phyloP scores from a whole-genome alignment of 2,888 invertebrate genomes.

The Ctenicera cuprea region DNA sequence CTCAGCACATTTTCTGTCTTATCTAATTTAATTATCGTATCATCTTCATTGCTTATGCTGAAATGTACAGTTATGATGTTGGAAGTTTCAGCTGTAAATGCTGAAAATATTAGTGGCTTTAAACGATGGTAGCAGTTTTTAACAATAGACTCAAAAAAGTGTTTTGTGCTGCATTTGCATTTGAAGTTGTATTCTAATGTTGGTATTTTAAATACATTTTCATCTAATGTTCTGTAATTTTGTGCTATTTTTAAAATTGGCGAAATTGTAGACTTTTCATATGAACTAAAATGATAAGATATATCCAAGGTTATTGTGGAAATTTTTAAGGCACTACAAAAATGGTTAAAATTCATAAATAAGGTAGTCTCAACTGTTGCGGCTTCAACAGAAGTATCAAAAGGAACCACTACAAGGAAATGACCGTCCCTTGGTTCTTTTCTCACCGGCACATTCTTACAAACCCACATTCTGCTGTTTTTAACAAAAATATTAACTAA shows the following conservation, averaged over 20 bases:
- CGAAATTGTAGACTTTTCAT: not conserved
- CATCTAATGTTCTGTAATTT: conserved; percentile 13
- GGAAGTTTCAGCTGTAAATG: conserved; percentile 58
- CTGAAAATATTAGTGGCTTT: conserved; percentile 61
- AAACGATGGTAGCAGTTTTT: conserved; percentile 66
- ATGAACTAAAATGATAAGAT: conserved; percentile 64
- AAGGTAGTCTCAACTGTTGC: conserved; percentile 59
- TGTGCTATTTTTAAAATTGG: conserved; percentile 14
- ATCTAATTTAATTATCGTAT: conserved; percentile 60
- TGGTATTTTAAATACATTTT: conserved; percentile 23
- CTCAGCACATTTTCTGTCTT: conserved; percentile 56
- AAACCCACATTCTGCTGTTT: conserved; percentile 44
- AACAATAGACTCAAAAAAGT: conserved; percentile 62
- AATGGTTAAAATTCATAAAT: conserved; percentile 55
- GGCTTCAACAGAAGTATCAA: conserved; percentile 58
- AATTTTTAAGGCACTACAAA: conserved; percentile 60
- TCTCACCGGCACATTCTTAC: conserved; percentile 55
- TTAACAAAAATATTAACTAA: conserved; percentile 59
- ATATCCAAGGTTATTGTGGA: conserved; percentile 62
- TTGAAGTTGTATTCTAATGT: conserved; percentile 59
- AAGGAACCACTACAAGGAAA: conserved; percentile 61
- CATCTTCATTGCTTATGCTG: conserved; percentile 52
- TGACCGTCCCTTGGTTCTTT: conserved; percentile 55
- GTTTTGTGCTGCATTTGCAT: conserved; percentile 56
- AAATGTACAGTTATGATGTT: conserved; percentile 58